phyloP scores from a whole-genome alignment of 1,140 invertebrate species.

The Anoplolepis gracilipes region DNA sequence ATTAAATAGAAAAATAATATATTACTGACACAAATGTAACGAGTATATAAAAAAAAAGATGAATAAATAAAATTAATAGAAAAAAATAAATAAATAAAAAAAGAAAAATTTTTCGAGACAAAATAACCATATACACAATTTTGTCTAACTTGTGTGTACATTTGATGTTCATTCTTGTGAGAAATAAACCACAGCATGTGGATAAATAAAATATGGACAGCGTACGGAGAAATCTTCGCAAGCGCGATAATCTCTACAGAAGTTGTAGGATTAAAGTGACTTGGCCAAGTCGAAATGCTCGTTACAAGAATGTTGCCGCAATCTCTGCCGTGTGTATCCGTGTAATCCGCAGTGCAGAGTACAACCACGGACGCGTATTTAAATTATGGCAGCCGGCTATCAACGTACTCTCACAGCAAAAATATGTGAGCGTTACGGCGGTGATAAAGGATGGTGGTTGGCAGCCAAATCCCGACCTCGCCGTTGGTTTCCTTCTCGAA shows the following conservation, averaged over 20 bases:
- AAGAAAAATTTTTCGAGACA: neutral
- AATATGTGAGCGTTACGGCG: constrained; percentile 47
- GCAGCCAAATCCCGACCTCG: constrained; percentile 52
- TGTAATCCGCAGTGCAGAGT: constrained; percentile 48
- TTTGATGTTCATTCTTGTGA: neutral
- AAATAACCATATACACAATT: neutral
- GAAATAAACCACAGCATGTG: neutral
- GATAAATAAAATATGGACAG: constrained; percentile 35
- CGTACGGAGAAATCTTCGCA: neutral
- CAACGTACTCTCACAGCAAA: constrained; percentile 42
- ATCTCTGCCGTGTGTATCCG: constrained; percentile 34
- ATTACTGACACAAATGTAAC: too few species aligned
- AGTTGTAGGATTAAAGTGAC: constrained; percentile 47
- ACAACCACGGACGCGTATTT: constrained; percentile 26
- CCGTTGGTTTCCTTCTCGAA: constrained; percentile 42
- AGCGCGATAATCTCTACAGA: constrained; percentile 37
- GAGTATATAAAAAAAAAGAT: too few species aligned
- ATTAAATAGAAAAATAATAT: neutral
- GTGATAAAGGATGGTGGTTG: constrained; percentile 51
- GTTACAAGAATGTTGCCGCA: constrained; percentile 28
- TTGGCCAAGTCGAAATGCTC: constrained; percentile 51
- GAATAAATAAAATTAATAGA: too few species aligned
- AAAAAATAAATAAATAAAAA: too few species aligned
- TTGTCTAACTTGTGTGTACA: neutral
- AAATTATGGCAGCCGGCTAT: constrained; percentile 56